Evolutionary conservation across 1,140 invertebrate species (phyloP).

Genomic region (Pogonomyrmex barbatus): DNA sequence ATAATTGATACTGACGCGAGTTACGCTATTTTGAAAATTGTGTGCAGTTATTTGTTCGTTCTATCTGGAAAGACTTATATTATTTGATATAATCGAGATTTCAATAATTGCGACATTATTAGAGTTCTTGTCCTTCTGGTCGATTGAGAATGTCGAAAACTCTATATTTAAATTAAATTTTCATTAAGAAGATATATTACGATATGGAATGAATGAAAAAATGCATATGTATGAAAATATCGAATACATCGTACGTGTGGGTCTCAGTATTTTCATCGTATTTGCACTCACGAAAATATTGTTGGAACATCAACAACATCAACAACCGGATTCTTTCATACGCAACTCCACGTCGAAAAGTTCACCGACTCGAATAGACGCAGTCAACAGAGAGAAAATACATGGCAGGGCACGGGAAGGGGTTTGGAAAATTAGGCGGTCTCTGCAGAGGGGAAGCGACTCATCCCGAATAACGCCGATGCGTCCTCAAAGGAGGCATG

Average conservation of each 20-base stretch:
- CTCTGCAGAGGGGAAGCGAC: slow-evolving; percentile 1
- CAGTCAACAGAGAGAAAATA: background rate
- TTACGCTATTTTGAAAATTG: background rate
- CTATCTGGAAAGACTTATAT: background rate
- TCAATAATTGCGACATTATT: background rate
- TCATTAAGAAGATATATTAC: background rate
- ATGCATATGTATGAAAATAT: background rate
- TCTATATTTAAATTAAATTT: slow-evolving; percentile 2
- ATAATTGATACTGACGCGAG: background rate
- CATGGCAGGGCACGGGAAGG: background rate
- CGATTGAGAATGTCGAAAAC: background rate
- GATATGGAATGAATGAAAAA: background rate
- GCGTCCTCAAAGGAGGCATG: slow-evolving; percentile 64
- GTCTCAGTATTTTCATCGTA: background rate
- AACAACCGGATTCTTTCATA: slow-evolving; percentile 54
- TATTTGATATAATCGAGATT: background rate
- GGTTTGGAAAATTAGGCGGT: slow-evolving; percentile 66
- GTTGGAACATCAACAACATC: slow-evolving; percentile 6
- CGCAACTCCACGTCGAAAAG: slow-evolving; percentile 57
- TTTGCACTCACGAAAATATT: background rate
- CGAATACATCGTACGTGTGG: background rate
- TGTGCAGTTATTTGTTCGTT: background rate
- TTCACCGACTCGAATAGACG: slow-evolving; percentile 24
- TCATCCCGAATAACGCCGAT: slow-evolving; percentile 38
- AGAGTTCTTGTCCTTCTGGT: background rate